phyloP scores from a whole-genome alignment of 2,797 vertebrate species.

The Microctenopoma stevenorrisi region DNA sequence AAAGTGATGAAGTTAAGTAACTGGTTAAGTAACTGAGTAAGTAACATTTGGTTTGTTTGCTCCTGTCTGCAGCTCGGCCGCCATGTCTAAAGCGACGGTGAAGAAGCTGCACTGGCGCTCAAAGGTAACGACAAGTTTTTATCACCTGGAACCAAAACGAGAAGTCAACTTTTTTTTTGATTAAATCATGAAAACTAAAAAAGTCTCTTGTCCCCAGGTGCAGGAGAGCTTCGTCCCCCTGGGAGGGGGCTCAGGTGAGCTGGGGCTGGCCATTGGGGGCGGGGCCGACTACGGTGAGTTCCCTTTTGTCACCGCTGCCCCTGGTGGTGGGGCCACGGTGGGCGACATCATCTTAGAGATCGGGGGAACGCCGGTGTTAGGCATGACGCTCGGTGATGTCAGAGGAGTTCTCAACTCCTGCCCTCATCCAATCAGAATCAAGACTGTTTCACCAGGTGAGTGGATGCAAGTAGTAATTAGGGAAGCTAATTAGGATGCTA shows the following conservation, averaged over 20 bases:
- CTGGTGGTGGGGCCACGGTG: constrained; percentile 80
- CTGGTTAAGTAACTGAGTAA: too few relatives aligned
- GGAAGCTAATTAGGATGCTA: too few relatives aligned
- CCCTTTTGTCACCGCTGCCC: constrained; percentile 81
- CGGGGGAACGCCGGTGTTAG: constrained; percentile 82
- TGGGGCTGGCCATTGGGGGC: constrained; percentile 82
- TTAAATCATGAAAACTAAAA: background rate
- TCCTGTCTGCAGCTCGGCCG: constrained; percentile 55
- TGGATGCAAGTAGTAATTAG: too few relatives aligned
- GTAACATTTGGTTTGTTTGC: background rate
- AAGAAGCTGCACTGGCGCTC: constrained; percentile 86
- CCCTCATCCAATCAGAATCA: constrained; percentile 85
- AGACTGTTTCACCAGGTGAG: constrained; percentile 84
- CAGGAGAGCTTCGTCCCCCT: constrained; percentile 84
- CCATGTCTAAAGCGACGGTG: constrained; percentile 85
- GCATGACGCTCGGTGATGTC: constrained; percentile 86
- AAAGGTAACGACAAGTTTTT: constrained; percentile 56
- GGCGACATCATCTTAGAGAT: constrained; percentile 85
- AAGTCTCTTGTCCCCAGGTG: constrained; percentile 57
- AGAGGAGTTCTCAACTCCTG: constrained; percentile 84
- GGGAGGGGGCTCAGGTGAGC: constrained; percentile 77
- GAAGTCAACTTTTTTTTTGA: background rate
- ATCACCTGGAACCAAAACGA: background rate
- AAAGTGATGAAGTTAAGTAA: background rate
- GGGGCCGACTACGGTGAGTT: constrained; percentile 86